Evolutionary conservation across 2,113 vertebrate genomes (phyloP).

Genomic region (Brachyhypopomus occidentalis): DNA sequence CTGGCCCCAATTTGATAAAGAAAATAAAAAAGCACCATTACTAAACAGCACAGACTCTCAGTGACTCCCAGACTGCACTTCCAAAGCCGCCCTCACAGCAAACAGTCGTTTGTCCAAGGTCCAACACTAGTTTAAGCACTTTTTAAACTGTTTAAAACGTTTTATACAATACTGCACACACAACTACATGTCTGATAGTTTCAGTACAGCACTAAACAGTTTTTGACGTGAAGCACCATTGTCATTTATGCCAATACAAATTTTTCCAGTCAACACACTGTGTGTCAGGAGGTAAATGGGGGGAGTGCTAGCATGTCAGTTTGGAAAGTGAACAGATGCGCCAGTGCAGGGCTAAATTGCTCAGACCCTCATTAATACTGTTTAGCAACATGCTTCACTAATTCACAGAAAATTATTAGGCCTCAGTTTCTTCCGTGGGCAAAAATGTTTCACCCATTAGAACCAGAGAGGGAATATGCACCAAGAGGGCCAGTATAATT

Average conservation of each 20-base stretch:
- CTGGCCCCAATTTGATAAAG: slow-evolving; percentile 45
- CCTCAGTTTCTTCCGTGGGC: slow-evolving; percentile 22
- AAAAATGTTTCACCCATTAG: slow-evolving; percentile 23
- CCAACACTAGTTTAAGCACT: too few species aligned
- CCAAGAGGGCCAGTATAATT: slow-evolving; percentile 36
- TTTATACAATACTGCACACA: too few species aligned
- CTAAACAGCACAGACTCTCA: slow-evolving; percentile 52
- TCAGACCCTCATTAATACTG: slow-evolving; percentile 36
- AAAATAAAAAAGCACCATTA: slow-evolving; percentile 47
- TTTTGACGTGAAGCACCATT: not conserved
- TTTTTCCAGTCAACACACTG: not conserved
- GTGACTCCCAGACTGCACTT: slow-evolving; percentile 48
- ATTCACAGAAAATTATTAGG: slow-evolving; percentile 33
- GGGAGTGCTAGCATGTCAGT: slow-evolving; percentile 4
- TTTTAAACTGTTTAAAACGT: too few species aligned
- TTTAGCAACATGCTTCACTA: slow-evolving; percentile 39
- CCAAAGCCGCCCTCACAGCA: slow-evolving; percentile 5
- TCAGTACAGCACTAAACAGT: not conserved
- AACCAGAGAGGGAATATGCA: slow-evolving; percentile 15
- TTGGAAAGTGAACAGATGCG: slow-evolving; percentile 32
- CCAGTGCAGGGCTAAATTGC: slow-evolving; percentile 34
- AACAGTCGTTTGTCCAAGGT: too few species aligned
- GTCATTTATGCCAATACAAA: not conserved
- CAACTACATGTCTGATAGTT: not conserved
- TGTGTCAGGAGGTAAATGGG: slow-evolving; percentile 18